Percentiles rank a stretch among this genome's conserved stretches.
Conservation (phyloP, 2,113 vertebrate species). For the Gadus macrocephalus region DNA sequence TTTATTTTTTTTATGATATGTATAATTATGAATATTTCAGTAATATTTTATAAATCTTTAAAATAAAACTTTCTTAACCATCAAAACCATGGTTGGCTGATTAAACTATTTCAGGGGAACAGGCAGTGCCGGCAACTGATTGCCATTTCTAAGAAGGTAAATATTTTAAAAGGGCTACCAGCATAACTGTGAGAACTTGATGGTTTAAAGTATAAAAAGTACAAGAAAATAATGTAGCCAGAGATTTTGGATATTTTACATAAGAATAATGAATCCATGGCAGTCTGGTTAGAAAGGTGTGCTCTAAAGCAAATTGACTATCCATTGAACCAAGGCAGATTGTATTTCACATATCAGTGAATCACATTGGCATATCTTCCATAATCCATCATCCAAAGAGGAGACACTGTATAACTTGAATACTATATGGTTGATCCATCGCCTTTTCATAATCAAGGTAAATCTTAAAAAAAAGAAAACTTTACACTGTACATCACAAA, state of each 20-base stretch:
- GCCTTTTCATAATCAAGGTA: constrained; percentile 58
- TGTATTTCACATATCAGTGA: constrained; percentile 25
- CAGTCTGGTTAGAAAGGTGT: constrained; percentile 38
- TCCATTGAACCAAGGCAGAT: constrained; percentile 39
- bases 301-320: constrained; percentile 24
- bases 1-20: no score
- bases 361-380: constrained; percentile 31
- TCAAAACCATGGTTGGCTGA: no score
- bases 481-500: constrained; percentile 72
- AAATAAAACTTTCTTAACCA: no score
- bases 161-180: no score
- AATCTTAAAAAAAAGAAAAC: constrained; percentile 50
- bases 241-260: constrained; percentile 42
- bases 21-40: no score
- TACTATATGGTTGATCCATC: constrained; percentile 56
- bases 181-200: no score
- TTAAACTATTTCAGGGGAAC: no score
- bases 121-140: no score
- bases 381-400: constrained; percentile 52
- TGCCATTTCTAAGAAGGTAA: no score
- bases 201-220: no score
- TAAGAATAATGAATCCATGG: constrained; percentile 52
- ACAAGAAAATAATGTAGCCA: neutral
- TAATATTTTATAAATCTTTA: no score
- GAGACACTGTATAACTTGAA: constrained; percentile 52